Conservation (phyloP, 2,888 invertebrate genomes). For the Allophyes oxyacanthae region DNA sequence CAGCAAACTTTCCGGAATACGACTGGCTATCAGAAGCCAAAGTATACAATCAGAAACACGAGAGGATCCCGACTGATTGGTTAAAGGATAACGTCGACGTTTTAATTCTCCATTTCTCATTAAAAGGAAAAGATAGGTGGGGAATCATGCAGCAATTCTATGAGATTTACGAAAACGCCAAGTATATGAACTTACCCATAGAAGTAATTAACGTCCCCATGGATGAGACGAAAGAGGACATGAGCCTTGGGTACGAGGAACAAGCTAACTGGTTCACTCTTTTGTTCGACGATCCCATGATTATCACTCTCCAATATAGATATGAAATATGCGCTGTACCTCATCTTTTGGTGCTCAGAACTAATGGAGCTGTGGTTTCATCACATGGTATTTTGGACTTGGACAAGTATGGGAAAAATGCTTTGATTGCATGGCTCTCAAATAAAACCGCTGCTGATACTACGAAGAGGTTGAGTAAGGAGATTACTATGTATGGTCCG, state of each 20-base stretch:
- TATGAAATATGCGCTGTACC: slow-evolving; percentile 75
- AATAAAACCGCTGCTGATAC: slow-evolving; percentile 55
- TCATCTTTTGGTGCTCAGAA: slow-evolving; percentile 68
- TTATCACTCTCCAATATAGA: slow-evolving; percentile 68
- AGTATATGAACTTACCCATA: slow-evolving; percentile 74
- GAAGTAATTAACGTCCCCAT: slow-evolving; percentile 81
- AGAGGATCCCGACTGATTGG: slow-evolving; percentile 66
- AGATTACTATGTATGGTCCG: slow-evolving; percentile 69
- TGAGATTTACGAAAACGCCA: slow-evolving; percentile 76
- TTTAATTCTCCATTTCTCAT: slow-evolving; percentile 74
- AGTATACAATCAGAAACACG: slow-evolving; percentile 70
- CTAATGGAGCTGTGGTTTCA: slow-evolving; percentile 73
- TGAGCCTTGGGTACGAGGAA: slow-evolving; percentile 60
- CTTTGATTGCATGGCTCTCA: slow-evolving; percentile 77
- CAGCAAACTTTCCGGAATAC: slow-evolving; percentile 49
- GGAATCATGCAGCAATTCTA: slow-evolving; percentile 75
- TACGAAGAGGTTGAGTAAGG: slow-evolving; percentile 67
- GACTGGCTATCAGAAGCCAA: slow-evolving; percentile 73
- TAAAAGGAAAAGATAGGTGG: slow-evolving; percentile 70
- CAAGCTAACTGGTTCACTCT: slow-evolving; percentile 86
- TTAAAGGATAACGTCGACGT: slow-evolving; percentile 71
- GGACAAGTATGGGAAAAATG: slow-evolving; percentile 77
- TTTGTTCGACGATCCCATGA: slow-evolving; percentile 68
- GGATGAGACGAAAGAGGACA: slow-evolving; percentile 71
- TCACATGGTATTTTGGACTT: slow-evolving; percentile 74